Base-by-base conservation (phyloP, 2,113 vertebrate species). In the Sigmodon hispidus region DNA sequence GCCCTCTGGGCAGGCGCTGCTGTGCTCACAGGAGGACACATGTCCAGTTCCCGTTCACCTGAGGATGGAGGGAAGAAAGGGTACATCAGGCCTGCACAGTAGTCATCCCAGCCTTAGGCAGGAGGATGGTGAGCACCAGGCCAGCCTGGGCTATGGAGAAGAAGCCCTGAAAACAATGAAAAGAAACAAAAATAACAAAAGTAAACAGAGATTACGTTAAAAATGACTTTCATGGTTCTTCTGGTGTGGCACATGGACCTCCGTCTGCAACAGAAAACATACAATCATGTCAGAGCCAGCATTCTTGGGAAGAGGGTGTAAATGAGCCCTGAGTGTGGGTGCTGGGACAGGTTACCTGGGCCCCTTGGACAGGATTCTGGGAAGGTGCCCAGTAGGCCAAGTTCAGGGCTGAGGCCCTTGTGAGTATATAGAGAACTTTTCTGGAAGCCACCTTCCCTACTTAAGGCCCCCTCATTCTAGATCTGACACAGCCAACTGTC, bases 11-110 rank as follows among this genome's bases (percentile, higher is more conserved):
- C 13, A 45, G 77, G 12, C 0, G 4, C 70, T 24, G 0, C 13
- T 17, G 57, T 19, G 0, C 55, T 96, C 94, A 95, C 43, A 89
- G 87, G 65, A 94, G 84, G 76, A 34, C 1, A 0, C 92, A 94
- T 0, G 1, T 13, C 79, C 88, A 22, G 16, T 40, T 40, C 55
- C 2, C 3, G 0, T 93, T 36, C 10, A 40, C 31, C 11, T 1
- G 6, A 9, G 1, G 59, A 7, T 43, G 40, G 10, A 86, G 45
- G 61, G 29, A 50, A 43, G 3, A 10, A 16, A n/a, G 5, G 6
- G 9, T 16, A 34, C 59, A 55, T 55, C 67, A 52, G n/a, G 15
- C 4, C 16, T 17, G 17, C 13, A 19, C 36, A 17, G 22, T 70
- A 22, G 3, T 61, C 13, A 34, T 22, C 15, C 52, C n/a, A 59